A percentile compares a stretch with the other conserved stretches of the same genome.
Conservation (phyloP, 64 coral and sea anemone genomes). For the Montipora cactus region DNA sequence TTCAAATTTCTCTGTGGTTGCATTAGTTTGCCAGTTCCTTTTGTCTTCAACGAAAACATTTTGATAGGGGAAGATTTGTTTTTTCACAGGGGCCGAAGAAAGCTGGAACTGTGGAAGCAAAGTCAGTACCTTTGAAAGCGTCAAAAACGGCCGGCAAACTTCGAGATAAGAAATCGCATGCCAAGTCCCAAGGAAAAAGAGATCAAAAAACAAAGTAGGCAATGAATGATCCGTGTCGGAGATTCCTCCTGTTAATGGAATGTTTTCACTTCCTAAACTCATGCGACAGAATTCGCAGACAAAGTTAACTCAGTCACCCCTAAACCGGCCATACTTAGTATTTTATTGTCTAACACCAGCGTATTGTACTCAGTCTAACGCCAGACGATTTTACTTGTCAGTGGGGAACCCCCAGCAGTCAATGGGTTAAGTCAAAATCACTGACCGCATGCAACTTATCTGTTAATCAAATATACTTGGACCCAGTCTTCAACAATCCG, state of each 20-base stretch:
- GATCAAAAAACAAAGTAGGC: neutral
- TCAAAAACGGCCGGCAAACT: constrained; percentile 11
- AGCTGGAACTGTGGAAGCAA: constrained; percentile 3
- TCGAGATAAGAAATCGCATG: constrained; percentile 16
- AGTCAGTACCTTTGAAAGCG: neutral
- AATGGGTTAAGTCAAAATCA: too few relatives aligned
- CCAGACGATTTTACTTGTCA: too few relatives aligned
- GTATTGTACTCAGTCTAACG: too few relatives aligned
- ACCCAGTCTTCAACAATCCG: too few relatives aligned
- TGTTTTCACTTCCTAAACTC: neutral
- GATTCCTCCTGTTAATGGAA: neutral
- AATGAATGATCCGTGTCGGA: neutral
- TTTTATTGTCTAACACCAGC: too few relatives aligned
- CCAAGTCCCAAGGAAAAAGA: neutral
- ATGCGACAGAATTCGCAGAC: too few relatives aligned
- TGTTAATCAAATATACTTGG: too few relatives aligned
- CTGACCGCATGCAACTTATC: too few relatives aligned
- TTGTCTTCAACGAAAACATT: neutral
- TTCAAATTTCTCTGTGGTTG: too few relatives aligned
- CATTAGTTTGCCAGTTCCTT: neutral
- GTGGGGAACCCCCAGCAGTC: too few relatives aligned
- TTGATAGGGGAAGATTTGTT: neutral
- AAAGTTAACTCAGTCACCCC: too few relatives aligned
- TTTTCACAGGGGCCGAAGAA: constrained; percentile 15
- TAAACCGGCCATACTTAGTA: too few relatives aligned